phyloP scores from a whole-genome alignment of 1,140 invertebrate genomes.

The Leguminivora glycinivorella region DNA sequence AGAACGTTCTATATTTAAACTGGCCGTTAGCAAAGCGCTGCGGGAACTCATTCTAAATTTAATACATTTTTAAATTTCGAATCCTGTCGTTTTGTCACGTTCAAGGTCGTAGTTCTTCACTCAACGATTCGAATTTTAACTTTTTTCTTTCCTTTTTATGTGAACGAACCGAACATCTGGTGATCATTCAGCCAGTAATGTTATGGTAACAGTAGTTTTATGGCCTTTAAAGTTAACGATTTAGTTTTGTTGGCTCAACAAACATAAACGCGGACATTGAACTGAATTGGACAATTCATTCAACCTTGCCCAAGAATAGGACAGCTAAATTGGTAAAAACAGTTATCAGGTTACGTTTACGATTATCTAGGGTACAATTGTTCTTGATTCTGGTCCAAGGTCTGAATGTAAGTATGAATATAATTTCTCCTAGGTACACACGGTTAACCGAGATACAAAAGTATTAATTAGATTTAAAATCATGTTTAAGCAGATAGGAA shows the following conservation, averaged over 20 bases:
- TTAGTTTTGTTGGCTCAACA: conserved; percentile 27
- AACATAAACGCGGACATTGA: conserved; percentile 10
- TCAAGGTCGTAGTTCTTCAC: conserved; percentile 67
- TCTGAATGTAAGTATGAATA: neutral
- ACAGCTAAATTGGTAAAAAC: conserved; percentile 17
- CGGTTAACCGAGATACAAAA: no score
- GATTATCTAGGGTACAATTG: conserved; percentile 17
- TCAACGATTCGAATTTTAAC: conserved; percentile 52
- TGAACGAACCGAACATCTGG: conserved; percentile 48
- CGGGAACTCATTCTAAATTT: conserved; percentile 67
- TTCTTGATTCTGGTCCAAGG: conserved; percentile 2
- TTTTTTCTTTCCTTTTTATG: conserved; percentile 39
- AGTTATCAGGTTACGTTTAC: neutral
- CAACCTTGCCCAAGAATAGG: conserved; percentile 20
- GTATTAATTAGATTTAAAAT: no score
- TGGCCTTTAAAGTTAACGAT: conserved; percentile 53
- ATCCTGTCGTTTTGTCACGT: conserved; percentile 71
- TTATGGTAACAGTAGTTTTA: conserved; percentile 40
- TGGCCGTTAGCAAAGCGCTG: conserved; percentile 67
- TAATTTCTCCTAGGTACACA: no score
- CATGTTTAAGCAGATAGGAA: no score
- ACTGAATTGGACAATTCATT: conserved; percentile 21
- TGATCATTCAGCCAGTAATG: conserved; percentile 35
- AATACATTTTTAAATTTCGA: conserved; percentile 66
- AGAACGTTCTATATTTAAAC: conserved; percentile 75